Evolutionary conservation across 1,140 invertebrate genomes (phyloP).

Genomic region (Drosophila grimshawi): DNA sequence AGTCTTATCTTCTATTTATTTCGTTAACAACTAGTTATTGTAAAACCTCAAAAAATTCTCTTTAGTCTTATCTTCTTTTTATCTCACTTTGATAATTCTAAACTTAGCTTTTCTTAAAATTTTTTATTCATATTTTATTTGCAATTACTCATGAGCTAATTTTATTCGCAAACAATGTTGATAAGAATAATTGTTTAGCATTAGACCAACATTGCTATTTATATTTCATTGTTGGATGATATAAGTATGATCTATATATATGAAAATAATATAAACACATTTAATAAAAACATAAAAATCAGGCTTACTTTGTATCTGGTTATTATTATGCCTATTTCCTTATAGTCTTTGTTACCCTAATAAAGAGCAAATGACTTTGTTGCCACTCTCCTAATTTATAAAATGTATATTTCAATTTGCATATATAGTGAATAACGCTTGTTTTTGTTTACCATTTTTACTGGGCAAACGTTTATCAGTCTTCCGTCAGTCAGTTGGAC

Average conservation of each 20-base stretch:
- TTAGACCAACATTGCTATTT: conserved; percentile 19
- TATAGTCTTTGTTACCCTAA: neutral
- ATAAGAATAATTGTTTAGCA: conserved; percentile 5
- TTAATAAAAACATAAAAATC: neutral
- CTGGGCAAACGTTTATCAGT: conserved; percentile 19
- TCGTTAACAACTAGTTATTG: no score
- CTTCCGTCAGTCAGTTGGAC: conserved; percentile 28
- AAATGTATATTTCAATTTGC: conserved; percentile 16
- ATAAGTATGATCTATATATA: neutral
- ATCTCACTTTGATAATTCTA: neutral
- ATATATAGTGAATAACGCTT: conserved; percentile 13
- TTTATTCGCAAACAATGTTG: neutral
- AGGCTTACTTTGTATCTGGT: no score
- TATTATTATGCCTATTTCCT: neutral
- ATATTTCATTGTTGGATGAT: neutral
- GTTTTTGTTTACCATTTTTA: conserved; percentile 2
- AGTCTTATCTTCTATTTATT: neutral
- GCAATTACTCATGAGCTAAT: conserved; percentile 15
- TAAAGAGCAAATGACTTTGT: neutral
- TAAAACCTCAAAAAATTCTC: neutral
- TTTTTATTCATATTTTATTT: neutral
- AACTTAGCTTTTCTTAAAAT: neutral
- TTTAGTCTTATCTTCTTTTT: neutral
- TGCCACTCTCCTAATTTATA: conserved; percentile 2
- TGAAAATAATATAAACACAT: neutral